phyloP scores from a whole-genome alignment of 1,140 invertebrate genomes.

The Apis dorsata region DNA sequence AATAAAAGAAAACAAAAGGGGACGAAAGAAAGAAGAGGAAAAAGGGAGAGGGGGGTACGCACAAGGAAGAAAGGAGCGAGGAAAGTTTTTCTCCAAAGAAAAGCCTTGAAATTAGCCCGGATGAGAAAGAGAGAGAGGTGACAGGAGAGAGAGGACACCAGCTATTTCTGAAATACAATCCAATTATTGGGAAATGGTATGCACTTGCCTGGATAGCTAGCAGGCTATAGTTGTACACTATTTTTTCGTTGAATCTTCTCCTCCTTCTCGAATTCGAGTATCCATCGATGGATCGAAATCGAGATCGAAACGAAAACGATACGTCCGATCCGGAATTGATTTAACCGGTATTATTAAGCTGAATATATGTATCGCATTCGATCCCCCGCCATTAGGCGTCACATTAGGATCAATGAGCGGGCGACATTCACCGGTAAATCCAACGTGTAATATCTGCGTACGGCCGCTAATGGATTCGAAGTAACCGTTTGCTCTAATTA shows the following conservation, averaged over 20 bases:
- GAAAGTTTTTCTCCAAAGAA: conserved; percentile 14
- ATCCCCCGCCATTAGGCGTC: conserved; percentile 1
- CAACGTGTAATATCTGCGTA: conserved; percentile 28
- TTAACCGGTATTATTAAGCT: conserved; percentile 10
- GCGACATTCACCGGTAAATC: conserved; percentile 22
- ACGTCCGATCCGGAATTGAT: not conserved
- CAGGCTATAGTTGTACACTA: too few species aligned
- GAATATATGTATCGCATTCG: not conserved
- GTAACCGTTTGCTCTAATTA: conserved; percentile 44
- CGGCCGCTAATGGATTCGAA: conserved; percentile 42
- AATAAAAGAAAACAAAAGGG: not conserved
- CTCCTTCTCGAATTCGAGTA: not conserved
- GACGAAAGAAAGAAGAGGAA: not conserved
- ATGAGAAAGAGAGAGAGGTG: not conserved
- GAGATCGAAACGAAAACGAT: not conserved
- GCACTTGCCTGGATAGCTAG: not conserved
- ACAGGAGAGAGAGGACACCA: not conserved
- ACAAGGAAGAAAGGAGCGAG: not conserved
- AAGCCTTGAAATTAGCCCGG: not conserved
- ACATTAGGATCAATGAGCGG: not conserved
- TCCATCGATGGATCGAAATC: not conserved
- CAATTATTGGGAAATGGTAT: not conserved
- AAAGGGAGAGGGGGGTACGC: not conserved
- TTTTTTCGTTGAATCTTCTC: too few species aligned
- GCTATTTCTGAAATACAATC: not conserved